Conservation (phyloP, 2,113 vertebrate species). For the Microtus pennsylvanicus region DNA sequence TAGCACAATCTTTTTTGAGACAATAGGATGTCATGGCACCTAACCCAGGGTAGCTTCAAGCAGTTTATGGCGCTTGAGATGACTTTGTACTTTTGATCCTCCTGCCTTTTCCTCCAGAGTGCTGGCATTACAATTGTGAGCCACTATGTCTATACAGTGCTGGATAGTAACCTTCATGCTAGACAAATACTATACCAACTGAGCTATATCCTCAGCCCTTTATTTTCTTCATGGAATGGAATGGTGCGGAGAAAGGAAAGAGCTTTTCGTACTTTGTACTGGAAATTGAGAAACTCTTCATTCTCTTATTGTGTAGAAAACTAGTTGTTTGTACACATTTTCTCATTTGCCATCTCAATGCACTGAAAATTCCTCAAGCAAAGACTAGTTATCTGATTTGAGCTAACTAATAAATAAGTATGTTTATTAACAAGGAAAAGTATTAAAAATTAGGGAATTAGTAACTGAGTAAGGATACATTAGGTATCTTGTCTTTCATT, state of each 20-base stretch:
- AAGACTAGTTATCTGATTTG: conserved; percentile 6
- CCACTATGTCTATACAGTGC: not conserved
- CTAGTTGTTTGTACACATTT: not conserved
- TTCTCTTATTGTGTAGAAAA: not conserved
- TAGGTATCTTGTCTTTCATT: not conserved
- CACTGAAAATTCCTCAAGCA: not conserved
- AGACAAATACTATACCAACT: not conserved
- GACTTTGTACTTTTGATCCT: not conserved
- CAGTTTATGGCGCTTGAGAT: not conserved
- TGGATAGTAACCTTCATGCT: not conserved
- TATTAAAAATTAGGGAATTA: not conserved
- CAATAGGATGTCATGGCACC: not conserved
- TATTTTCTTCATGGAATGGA: not conserved
- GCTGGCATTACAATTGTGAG: not conserved
- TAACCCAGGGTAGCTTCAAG: not conserved
- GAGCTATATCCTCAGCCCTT: not conserved
- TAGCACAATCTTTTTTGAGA: not conserved
- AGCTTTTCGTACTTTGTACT: not conserved
- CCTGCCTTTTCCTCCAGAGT: not conserved
- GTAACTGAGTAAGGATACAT: not conserved
- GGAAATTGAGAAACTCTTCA: not conserved
- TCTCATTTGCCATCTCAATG: not conserved
- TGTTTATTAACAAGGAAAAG: not conserved
- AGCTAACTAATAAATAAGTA: not conserved
- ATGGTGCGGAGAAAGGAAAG: not conserved